Evolutionary conservation across 2,113 vertebrate species (phyloP), one percentile per base, ranked within the genome.

Genomic region (Cryptomyrus ogoouensis): DNA sequence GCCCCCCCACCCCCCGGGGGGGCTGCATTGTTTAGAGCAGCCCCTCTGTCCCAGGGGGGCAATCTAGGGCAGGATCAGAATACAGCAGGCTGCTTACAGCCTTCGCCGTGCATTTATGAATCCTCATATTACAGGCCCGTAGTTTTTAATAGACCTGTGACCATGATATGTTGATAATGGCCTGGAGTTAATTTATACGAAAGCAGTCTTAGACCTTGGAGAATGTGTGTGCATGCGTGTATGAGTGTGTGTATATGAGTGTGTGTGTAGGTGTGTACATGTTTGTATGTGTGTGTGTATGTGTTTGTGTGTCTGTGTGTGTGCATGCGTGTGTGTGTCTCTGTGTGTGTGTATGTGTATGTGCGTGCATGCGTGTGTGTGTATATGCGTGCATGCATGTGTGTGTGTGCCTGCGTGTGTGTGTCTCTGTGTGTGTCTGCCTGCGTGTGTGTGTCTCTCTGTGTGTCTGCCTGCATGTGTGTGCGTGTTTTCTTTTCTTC

Each of bases 11-110:
- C 56, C 56, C 58, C 62, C 8, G 24, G 21, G 49, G 49, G 47
- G 84, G 84, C 89, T 87, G 87, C 90, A 90, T 92, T 94, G 93
- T 94, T 94, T 93, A 91, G 91, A 93, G 89, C 91, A 88, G 92
- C 88, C 90, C 44, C 4, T 84, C 42, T 19, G 56, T 93, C 94
- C 92, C 91, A 90, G 74, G 89, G 77, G 88, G 87, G 80, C 83
- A 83, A 92, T 90, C 89, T 53, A 83, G 80, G 66, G 56, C 88
- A 91, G 90, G 90, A 91, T 80, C 91, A 91, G 90, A 91, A 89
- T 84, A 91, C 80, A 91, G 77, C 89, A 56, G 46, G 58, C 70
- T 87, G 89, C 91, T 90, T 90, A 87, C 66, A 83, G 74, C 39
- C 74, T 39, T n/a, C 19, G 9, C 86, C 77, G 31, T 87, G 89